Evolutionary conservation across 2,113 vertebrate genomes (phyloP), one percentile per base, ranked within the genome.

Genomic region (Upupa epops): DNA sequence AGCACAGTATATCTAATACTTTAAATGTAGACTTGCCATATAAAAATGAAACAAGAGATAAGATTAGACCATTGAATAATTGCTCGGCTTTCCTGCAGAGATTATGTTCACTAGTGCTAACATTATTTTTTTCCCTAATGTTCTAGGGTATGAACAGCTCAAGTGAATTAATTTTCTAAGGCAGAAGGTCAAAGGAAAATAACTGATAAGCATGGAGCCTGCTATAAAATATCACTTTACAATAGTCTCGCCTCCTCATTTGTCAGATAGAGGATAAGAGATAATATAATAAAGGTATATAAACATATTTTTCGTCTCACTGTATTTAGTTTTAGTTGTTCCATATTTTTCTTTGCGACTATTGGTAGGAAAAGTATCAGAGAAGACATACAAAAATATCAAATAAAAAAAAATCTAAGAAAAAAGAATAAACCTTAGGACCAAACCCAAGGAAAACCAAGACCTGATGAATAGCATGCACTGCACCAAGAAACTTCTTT

Each of bases 11-110:
- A 96, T 97, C 96, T 96, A 97, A 96, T 96, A 95, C 90, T 96
- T 97, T 96, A 97, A 97, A 96, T 92, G 96, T 96, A 96, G 96
- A 94, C 96, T 96, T 95, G 96, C 96, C 96, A 94, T 97, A 97
- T 97, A 98, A 97, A 98, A 98, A 98, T 97, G 97, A 98, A 98
- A 97, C 96, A 97, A 96, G 97, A 97, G 97, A 97, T 97, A 97
- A 98, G 97, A 97, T 97, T 97, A 97, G 95, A 93, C 91, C 88
- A 76, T 58, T 98, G 97, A 98, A 98, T 98, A 98, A 98, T 98
- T 97, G 96, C 96, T 91, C 94, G 93, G 96, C 96, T 96, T 97
- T 96, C 94, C 97, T 97, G 96, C 91, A 96, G 95, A 97, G 96
- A 97, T 97, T 97, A 96, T 97, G 97, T 98, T 97, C 97, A 95